Evolutionary conservation across 2,888 invertebrate genomes (phyloP).

Genomic region (Leptinotarsa peninsularis): DNA sequence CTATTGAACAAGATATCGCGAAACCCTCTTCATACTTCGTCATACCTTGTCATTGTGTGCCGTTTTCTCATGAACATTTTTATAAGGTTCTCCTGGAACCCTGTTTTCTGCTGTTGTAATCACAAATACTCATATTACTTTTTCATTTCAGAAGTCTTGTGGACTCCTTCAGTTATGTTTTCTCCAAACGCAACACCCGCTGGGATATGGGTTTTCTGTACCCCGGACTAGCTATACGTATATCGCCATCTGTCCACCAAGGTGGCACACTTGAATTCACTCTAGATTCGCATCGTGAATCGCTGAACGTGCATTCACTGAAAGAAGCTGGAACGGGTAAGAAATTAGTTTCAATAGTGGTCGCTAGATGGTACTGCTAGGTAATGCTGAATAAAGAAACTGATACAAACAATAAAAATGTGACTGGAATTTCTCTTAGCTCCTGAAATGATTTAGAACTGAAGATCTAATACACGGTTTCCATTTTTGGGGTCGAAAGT

Average conservation of each 20-base stretch:
- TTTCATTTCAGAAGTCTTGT: conserved; percentile 56
- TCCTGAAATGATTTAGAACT: too few relatives aligned
- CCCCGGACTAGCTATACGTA: conserved; percentile 80
- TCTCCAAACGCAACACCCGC: conserved; percentile 78
- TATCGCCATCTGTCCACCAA: conserved; percentile 78
- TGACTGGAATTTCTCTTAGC: too few relatives aligned
- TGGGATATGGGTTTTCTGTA: conserved; percentile 81
- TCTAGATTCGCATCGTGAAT: conserved; percentile 72
- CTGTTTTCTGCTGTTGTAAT: too few relatives aligned
- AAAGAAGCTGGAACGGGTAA: conserved; percentile 76
- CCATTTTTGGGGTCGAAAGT: background rate
- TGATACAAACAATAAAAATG: too few relatives aligned
- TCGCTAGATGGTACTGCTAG: conserved; percentile 26
- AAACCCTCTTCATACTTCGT: too few relatives aligned
- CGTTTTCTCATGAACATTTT: too few relatives aligned
- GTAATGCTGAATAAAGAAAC: too few relatives aligned
- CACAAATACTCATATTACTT: background rate
- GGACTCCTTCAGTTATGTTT: conserved; percentile 76
- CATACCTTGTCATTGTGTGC: too few relatives aligned
- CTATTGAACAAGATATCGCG: too few relatives aligned
- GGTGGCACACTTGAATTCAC: conserved; percentile 82
- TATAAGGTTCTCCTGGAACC: too few relatives aligned
- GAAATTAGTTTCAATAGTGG: conserved; percentile 25
- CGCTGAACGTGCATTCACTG: conserved; percentile 68
- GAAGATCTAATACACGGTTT: background rate